Percentiles rank a stretch among this genome's conserved stretches.
Evolutionary conservation across 2,888 invertebrate genomes (phyloP).

Genomic region (Cheilosia impressa): DNA sequence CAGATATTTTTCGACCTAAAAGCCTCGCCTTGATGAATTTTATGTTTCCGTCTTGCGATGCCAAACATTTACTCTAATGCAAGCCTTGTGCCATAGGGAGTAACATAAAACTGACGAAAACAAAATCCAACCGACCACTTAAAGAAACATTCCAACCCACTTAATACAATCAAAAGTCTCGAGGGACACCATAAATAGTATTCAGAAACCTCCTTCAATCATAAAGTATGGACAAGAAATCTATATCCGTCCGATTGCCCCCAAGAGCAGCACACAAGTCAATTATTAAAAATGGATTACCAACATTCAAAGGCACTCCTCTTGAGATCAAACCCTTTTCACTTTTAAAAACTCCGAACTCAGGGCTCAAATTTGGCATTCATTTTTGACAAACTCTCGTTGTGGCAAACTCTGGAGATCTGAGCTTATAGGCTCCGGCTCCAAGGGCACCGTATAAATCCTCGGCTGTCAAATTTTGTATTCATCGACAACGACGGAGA

Average conservation of each 20-base stretch:
- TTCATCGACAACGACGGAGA: conserved; percentile 77
- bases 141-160: too few relatives aligned
- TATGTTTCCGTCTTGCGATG: too few relatives aligned
- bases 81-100: too few relatives aligned
- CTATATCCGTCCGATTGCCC: conserved; percentile 1
- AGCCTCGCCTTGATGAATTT: too few relatives aligned
- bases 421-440: conserved; percentile 30
- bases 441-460: conserved; percentile 75
- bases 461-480: conserved; percentile 77
- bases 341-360: conserved; percentile 15
- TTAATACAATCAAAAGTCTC: neutral
- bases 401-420: too few relatives aligned
- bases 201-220: neutral
- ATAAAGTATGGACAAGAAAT: conserved; percentile 6
- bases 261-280: conserved; percentile 18
- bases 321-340: conserved; percentile 66
- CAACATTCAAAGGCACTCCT: conserved; percentile 48
- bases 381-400: conserved; percentile 26
- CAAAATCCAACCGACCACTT: too few relatives aligned
- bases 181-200: neutral
- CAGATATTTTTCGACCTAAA: too few relatives aligned
- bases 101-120: too few relatives aligned
- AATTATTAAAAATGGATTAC: conserved; percentile 62
- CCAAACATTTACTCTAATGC: too few relatives aligned
- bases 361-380: conserved; percentile 23